These are phyloP conservation scores for Semnopithecus entellus DNA, from an alignment of 2,113 vertebrate genomes.

Conservation along the genomic window DNA sequence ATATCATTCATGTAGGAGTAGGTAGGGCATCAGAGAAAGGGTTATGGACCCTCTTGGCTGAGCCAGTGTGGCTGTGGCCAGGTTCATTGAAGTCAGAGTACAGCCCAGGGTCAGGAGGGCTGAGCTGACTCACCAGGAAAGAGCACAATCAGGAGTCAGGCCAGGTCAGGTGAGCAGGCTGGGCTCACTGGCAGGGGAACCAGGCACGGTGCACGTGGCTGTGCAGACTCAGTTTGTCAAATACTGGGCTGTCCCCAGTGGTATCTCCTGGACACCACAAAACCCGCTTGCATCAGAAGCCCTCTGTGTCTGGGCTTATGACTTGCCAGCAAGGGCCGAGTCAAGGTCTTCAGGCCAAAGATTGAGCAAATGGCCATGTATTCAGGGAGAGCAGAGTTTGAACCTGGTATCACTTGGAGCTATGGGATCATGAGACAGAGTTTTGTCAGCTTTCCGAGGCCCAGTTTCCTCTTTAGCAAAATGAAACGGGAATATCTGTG, in stretches of 20 bases:
- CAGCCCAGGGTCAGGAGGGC: not conserved
- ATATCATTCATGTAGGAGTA: not conserved
- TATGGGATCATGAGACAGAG: not conserved
- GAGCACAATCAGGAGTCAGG: not conserved
- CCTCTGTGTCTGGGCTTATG: not conserved
- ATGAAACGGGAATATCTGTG: not conserved
- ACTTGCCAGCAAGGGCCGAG: not conserved
- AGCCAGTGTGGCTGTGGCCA: not conserved
- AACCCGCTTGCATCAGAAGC: not conserved
- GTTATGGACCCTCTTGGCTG: not conserved
- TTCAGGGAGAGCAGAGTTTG: not conserved
- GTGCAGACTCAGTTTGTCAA: not conserved
- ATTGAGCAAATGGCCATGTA: not conserved
- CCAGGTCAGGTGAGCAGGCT: conserved; percentile 9
- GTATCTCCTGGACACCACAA: not conserved
- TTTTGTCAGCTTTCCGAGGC: not conserved
- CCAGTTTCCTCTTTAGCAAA: not conserved
- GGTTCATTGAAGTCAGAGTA: not conserved
- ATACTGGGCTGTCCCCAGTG: not conserved
- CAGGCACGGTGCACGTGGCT: not conserved
- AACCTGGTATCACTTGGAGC: not conserved
- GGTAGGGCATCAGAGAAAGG: not conserved
- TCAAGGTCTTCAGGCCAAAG: not conserved
- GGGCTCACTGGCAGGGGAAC: not conserved
- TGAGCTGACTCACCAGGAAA: conserved; percentile 24